Percentiles rank a stretch among this genome's conserved stretches.
Conservation (phyloP, 2,797 vertebrate species). For the Macropus fuliginosus region DNA sequence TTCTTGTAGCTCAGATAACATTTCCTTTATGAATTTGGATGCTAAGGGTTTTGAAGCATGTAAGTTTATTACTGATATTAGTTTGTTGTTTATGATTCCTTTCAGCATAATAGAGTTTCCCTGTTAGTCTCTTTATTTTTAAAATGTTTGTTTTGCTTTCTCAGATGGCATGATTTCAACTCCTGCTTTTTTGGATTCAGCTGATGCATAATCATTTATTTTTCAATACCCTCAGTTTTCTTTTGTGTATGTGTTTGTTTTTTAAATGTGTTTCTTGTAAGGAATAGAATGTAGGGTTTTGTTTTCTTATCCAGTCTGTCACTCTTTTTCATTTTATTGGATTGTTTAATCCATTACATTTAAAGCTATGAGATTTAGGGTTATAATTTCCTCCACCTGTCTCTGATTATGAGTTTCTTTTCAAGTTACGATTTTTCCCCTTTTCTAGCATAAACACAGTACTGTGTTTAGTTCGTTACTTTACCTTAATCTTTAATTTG, state of each 20-base stretch:
- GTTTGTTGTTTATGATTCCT: not conserved
- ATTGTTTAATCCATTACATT: not conserved
- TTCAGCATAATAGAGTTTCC: not conserved
- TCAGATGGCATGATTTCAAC: not conserved
- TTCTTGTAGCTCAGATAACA: not conserved
- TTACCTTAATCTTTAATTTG: not conserved
- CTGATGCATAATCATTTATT: not conserved
- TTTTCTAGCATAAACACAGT: not conserved
- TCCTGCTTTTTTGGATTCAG: not conserved
- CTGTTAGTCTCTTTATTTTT: not conserved
- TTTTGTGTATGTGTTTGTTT: not conserved
- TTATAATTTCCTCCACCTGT: not conserved
- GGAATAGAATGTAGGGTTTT: not conserved
- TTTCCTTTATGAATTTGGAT: not conserved
- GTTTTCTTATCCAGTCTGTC: not conserved
- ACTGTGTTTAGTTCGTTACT: not conserved
- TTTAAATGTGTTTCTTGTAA: not conserved
- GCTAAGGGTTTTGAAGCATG: not conserved
- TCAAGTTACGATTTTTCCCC: not conserved
- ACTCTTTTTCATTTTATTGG: not conserved
- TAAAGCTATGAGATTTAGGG: not conserved
- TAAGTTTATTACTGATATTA: not conserved
- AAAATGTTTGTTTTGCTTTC: not conserved
- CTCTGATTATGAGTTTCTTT: not conserved
- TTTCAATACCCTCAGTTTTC: not conserved